Evolutionary conservation across 1,140 invertebrate species (phyloP).

Genomic region (Apis dorsata): DNA sequence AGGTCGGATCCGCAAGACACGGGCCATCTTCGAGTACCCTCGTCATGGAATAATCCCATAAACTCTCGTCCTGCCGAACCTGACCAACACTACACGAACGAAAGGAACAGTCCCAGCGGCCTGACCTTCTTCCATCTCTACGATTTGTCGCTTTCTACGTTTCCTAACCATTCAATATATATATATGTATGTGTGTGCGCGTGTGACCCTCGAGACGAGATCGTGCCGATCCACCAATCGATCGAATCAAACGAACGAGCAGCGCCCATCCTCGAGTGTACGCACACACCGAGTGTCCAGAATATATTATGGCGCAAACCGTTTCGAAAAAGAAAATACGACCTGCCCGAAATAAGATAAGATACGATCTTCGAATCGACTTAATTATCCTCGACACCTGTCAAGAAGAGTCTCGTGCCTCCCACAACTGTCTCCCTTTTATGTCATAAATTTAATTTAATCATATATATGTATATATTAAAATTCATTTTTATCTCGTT

Average conservation of each 20-base stretch:
- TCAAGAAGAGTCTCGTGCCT: conserved; percentile 13
- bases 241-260: background rate
- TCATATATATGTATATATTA: conserved; percentile 22
- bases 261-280: too few relatives aligned
- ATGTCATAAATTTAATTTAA: conserved; percentile 19
- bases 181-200: background rate
- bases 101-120: background rate
- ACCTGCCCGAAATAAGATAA: background rate
- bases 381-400: conserved; percentile 59
- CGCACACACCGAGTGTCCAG: background rate
- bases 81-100: conserved; percentile 26
- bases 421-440: background rate
- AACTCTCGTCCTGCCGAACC: conserved; percentile 25
- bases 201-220: background rate
- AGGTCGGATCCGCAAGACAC: conserved; percentile 57
- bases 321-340: background rate
- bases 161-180: background rate
- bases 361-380: conserved; percentile 7
- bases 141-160: conserved; percentile 58
- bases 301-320: background rate
- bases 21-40: conserved; percentile 36
- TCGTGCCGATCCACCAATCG: background rate
- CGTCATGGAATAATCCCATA: conserved; percentile 51
- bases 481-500: conserved; percentile 8
- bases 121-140: background rate